Evolutionary conservation across 2,113 vertebrate species (phyloP), one percentile per base, ranked within the genome.

Genomic region (Periophthalmus modestus): DNA sequence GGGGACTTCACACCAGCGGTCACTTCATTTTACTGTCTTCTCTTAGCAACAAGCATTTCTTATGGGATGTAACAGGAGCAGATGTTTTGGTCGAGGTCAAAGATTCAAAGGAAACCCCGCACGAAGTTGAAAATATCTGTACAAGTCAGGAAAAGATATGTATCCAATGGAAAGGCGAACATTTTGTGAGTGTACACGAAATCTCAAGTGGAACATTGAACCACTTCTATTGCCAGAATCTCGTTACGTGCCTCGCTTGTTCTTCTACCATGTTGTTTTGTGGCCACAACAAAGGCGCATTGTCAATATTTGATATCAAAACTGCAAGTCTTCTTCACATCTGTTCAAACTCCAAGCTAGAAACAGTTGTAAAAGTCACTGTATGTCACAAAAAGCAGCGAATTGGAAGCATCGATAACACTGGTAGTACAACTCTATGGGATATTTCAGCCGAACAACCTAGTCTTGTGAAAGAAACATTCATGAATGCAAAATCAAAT

Each of bases 361-460:
- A 21, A 0, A 72, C 85, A 2, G 54, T 95, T 34, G 28, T 47
- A 62, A 65, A 55, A 5, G 71, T 95, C 24, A 86, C 93, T 68
- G 46, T 88, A 52, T 43, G 76, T 52, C 81, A 87, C 18, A 70
- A 84, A 1, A 70, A 71, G 57, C 9, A 71, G 23, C 75, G 84
- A 68, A 70, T 95, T 57, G 85, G 86, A 0, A 92, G 92, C 73
- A 80, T 95, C 19, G 89, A 93, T 83, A 81, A 54, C 68, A 74
- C 62, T 14, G 94, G 94, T 16, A 90, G 85, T 58, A 33, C 93
- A 7, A 83, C 79, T 21, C 18, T 94, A 2, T 95, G 94, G 94
- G 82, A 90, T n/a, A 54, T 91, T 11, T 73, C 75, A 7, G 68
- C 61, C 24, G 69, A 87, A 78, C 67, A 69, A 10, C 85, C 76